Evolutionary conservation across 2,888 invertebrate genomes (phyloP).

Genomic region (Sipha maydis): DNA sequence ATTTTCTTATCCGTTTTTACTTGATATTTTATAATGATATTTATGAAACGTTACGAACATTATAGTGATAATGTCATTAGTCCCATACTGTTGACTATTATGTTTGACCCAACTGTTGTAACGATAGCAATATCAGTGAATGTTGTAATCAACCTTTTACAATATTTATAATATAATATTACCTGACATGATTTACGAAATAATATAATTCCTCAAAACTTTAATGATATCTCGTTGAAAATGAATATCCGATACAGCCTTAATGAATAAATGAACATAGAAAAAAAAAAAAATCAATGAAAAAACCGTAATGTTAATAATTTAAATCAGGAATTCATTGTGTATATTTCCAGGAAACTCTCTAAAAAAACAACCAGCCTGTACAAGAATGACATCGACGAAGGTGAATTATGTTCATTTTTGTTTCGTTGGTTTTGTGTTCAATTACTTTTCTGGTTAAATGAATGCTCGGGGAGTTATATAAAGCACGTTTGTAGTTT

Average conservation of each 20-base stretch:
- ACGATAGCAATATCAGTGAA: too few relatives aligned
- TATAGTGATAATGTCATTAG: not conserved
- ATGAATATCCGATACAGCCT: not conserved
- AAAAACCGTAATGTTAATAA: not conserved
- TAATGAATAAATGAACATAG: not conserved
- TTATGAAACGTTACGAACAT: not conserved
- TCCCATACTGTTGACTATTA: not conserved
- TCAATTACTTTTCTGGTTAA: not conserved
- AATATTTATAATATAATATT: too few relatives aligned
- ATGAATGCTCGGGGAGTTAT: not conserved
- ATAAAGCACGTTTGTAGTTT: not conserved
- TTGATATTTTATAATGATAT: not conserved
- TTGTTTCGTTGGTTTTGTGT: not conserved
- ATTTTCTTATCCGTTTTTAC: too few relatives aligned
- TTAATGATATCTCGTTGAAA: not conserved
- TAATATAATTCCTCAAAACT: not conserved
- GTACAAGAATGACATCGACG: not conserved
- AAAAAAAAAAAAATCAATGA: not conserved
- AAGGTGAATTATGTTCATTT: not conserved
- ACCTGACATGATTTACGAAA: not conserved
- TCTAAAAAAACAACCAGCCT: not conserved
- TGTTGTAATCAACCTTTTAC: too few relatives aligned
- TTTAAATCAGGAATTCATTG: not conserved
- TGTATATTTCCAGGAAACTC: not conserved
- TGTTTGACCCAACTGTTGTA: not conserved